Evolutionary conservation across 2,888 invertebrate genomes (phyloP).

Genomic region (Meganola albula): DNA sequence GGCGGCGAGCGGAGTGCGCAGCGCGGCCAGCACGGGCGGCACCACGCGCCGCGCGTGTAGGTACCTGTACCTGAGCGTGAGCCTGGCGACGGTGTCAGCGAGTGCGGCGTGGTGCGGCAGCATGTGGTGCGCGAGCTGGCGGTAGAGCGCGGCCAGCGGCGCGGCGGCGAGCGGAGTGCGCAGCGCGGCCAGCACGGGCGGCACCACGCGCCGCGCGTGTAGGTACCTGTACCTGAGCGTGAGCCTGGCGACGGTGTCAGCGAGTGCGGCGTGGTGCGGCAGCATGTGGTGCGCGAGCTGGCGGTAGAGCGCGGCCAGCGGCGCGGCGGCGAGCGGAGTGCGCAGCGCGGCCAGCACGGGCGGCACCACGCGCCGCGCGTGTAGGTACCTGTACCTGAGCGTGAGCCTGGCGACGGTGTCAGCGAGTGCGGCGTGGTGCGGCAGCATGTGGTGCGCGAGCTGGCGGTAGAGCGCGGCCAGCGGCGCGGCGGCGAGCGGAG

Average conservation of each 20-base stretch:
- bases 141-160: constrained; percentile 63
- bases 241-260: constrained; percentile 81
- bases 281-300: constrained; percentile 72
- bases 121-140: constrained; percentile 73
- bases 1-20: constrained; percentile 88
- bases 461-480: constrained; percentile 70
- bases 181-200: constrained; percentile 78
- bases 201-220: constrained; percentile 42
- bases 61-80: constrained; percentile 83
- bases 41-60: constrained; percentile 42
- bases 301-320: constrained; percentile 65
- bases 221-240: constrained; percentile 82
- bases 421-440: constrained; percentile 63
- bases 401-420: constrained; percentile 84
- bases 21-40: constrained; percentile 75
- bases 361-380: constrained; percentile 41
- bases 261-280: constrained; percentile 61
- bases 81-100: constrained; percentile 81
- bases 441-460: constrained; percentile 71
- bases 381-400: constrained; percentile 75
- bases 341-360: constrained; percentile 80
- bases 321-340: constrained; percentile 87
- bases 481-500: constrained; percentile 86
- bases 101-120: constrained; percentile 58
- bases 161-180: constrained; percentile 88